phyloP scores from a whole-genome alignment of 2,113 vertebrate genomes.

The Nerophis ophidion region DNA sequence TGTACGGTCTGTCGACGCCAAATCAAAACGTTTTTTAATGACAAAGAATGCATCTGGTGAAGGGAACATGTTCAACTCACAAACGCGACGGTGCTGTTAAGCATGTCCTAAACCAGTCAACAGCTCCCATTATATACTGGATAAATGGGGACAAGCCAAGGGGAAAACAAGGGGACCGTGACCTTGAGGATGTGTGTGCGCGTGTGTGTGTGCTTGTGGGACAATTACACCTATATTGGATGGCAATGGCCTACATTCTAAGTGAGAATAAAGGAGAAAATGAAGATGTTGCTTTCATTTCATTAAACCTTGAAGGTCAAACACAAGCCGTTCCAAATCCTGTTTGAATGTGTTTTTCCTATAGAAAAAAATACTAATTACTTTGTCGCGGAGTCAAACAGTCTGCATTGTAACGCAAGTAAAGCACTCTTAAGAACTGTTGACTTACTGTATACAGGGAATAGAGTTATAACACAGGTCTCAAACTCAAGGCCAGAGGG shows the following conservation, averaged over 20 bases:
- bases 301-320: not conserved
- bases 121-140: constrained; percentile 48
- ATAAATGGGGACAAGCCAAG: constrained; percentile 53
- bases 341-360: not conserved
- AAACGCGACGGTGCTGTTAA: constrained; percentile 6
- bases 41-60: constrained; percentile 15
- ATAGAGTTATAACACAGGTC: too few relatives aligned
- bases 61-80: not conserved
- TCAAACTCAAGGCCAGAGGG: too few relatives aligned
- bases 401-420: too few relatives aligned
- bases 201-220: constrained; percentile 1
- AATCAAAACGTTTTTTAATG: constrained; percentile 2
- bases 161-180: constrained; percentile 41
- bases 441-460: too few relatives aligned
- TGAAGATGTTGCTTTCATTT: not conserved
- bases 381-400: too few relatives aligned
- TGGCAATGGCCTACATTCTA: constrained; percentile 29
- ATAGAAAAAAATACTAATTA: too few relatives aligned
- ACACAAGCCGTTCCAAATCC: not conserved
- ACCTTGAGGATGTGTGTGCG: constrained; percentile 43
- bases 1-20: not conserved
- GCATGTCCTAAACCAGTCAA: constrained; percentile 52
- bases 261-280: constrained; percentile 4
- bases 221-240: constrained; percentile 17
- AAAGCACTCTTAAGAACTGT: too few relatives aligned